Percentiles rank a stretch among this genome's conserved stretches.
Evolutionary conservation across 2,113 vertebrate species (phyloP).

Genomic region (Microcebus murinus): DNA sequence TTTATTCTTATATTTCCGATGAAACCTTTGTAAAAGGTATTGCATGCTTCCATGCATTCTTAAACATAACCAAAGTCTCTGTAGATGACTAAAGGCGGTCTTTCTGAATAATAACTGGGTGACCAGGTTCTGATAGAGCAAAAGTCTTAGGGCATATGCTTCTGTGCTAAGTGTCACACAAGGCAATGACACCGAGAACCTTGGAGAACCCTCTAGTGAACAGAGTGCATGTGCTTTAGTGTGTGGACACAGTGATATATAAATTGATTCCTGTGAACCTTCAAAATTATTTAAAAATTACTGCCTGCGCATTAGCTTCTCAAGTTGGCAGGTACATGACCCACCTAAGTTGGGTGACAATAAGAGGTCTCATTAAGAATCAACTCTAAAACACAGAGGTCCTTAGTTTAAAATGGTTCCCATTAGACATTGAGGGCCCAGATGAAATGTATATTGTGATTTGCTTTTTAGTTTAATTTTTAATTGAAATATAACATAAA

Average conservation of each 20-base stretch:
- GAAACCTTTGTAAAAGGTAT: not conserved
- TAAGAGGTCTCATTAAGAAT: not conserved
- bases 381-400: not conserved
- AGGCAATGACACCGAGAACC: not conserved
- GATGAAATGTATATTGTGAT: not conserved
- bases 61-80: not conserved
- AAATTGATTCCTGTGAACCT: not conserved
- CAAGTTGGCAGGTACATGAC: not conserved
- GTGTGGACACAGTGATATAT: not conserved
- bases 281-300: not conserved
- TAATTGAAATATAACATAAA: not conserved
- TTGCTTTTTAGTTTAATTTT: not conserved
- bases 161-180: not conserved
- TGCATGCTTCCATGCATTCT: not conserved
- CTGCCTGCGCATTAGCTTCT: not conserved
- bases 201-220: not conserved
- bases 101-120: not conserved
- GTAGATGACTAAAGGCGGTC: not conserved
- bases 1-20: not conserved
- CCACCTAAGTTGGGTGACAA: not conserved
- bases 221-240: accelerated
- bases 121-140: not conserved
- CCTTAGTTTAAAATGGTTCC: not conserved
- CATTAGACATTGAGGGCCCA: not conserved
- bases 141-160: not conserved